Evolutionary conservation across 2,113 vertebrate genomes (phyloP).

Genomic region (Poeciliopsis prolifica): DNA sequence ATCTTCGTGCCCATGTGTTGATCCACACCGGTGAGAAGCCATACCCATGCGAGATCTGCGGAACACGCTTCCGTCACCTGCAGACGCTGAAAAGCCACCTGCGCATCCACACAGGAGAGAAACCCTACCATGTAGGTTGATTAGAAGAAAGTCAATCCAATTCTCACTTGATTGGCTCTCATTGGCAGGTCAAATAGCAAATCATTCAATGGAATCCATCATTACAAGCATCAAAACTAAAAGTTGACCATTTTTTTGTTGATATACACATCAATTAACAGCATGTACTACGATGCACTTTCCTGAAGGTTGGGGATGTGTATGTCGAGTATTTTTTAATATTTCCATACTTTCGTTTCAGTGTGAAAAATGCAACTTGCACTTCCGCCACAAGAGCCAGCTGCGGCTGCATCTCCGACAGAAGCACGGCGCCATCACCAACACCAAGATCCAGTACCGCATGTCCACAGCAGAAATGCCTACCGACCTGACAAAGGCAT

Average conservation of each 20-base stretch:
- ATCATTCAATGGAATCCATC: no score
- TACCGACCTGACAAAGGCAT: slow-evolving; percentile 89
- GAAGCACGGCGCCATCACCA: slow-evolving; percentile 99
- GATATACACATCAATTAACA: no score
- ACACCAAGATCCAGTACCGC: slow-evolving; percentile 98
- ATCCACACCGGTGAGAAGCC: slow-evolving; percentile 99
- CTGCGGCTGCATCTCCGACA: slow-evolving; percentile 94
- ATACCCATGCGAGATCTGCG: slow-evolving; percentile 97
- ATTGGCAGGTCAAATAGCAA: no score
- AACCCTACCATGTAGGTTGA: slow-evolving; percentile 94
- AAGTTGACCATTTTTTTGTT: no score
- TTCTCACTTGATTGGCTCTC: background rate
- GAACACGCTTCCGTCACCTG: slow-evolving; percentile 95
- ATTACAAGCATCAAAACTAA: no score
- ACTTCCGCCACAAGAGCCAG: slow-evolving; percentile 99
- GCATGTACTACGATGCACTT: no score
- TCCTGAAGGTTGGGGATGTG: no score
- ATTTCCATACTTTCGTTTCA: slow-evolving; percentile 50
- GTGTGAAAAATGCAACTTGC: slow-evolving; percentile 99
- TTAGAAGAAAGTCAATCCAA: background rate
- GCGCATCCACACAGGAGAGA: slow-evolving; percentile 97
- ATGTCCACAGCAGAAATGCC: slow-evolving; percentile 85
- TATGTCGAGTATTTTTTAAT: no score
- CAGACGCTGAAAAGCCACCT: slow-evolving; percentile 98
- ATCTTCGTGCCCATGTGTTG: slow-evolving; percentile 94